Evolutionary conservation across 2,113 vertebrate genomes (phyloP).

Genomic region (Rhabdomys dilectus): DNA sequence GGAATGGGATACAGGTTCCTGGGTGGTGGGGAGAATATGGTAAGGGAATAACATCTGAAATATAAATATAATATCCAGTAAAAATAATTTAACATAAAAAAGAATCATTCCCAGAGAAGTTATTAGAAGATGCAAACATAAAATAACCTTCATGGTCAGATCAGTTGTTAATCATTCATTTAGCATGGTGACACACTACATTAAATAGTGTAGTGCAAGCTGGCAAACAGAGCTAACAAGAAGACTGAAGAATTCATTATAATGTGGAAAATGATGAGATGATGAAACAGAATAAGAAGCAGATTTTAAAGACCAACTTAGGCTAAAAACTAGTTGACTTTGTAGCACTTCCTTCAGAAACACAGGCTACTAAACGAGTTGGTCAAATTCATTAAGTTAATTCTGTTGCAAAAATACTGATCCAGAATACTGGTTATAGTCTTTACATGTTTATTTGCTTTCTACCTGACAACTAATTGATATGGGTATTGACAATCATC

Average conservation of each 20-base stretch:
- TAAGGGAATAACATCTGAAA: too few species aligned
- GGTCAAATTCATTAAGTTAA: slow-evolving; percentile 7
- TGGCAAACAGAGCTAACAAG: neutral
- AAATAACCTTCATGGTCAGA: slow-evolving; percentile 19
- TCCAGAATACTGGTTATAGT: neutral
- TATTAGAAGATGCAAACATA: slow-evolving; percentile 25
- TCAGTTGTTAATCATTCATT: neutral
- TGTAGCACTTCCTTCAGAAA: neutral
- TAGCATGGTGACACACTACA: neutral
- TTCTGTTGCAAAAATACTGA: neutral
- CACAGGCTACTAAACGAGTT: neutral
- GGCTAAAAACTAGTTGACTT: neutral
- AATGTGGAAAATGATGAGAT: neutral
- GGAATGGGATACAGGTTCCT: too few species aligned
- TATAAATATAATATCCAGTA: too few species aligned
- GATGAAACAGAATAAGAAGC: slow-evolving; percentile 42
- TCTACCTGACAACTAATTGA: slow-evolving; percentile 34
- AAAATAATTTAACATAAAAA: too few species aligned
- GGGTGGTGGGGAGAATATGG: too few species aligned
- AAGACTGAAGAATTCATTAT: neutral
- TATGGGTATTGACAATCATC: neutral
- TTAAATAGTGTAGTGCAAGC: neutral
- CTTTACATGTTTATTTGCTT: slow-evolving; percentile 48
- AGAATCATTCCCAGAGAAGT: slow-evolving; percentile 11
- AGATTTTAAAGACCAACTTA: neutral